Conservation (phyloP, 1,140 invertebrate species). For the Lasioglossum baleicum region DNA sequence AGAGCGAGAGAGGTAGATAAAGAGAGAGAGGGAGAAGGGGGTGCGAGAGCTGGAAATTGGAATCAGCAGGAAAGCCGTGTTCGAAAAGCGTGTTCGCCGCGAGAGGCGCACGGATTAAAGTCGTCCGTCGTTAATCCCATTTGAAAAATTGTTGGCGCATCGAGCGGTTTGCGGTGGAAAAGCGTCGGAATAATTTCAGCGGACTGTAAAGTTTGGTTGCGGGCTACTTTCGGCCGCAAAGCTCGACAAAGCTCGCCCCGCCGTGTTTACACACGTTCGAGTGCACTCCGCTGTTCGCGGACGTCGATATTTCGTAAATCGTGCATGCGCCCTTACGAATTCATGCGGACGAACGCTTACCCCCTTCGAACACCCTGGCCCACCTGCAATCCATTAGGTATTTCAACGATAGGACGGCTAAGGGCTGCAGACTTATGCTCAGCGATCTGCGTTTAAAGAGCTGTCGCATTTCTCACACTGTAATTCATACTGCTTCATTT, state of each 20-base stretch:
- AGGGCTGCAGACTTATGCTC: too few relatives aligned
- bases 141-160: not conserved
- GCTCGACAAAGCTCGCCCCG: too few relatives aligned
- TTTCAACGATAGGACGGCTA: too few relatives aligned
- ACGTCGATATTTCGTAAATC: constrained; percentile 29
- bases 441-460: too few relatives aligned
- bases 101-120: not conserved
- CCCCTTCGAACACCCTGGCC: too few relatives aligned
- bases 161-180: not conserved
- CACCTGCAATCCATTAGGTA: too few relatives aligned
- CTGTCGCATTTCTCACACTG: too few relatives aligned
- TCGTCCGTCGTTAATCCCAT: not conserved
- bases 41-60: not conserved
- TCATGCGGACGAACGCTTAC: not conserved
- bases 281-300: not conserved
- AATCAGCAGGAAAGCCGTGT: not conserved
- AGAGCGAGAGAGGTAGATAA: too few relatives aligned
- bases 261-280: not conserved
- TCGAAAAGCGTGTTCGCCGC: not conserved
- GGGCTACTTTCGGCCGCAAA: not conserved
- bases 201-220: constrained; percentile 4
- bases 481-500: too few relatives aligned
- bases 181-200: not conserved
- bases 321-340: not conserved
- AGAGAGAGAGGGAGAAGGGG: too few relatives aligned